phyloP scores from a whole-genome alignment of 2,888 invertebrate species.

The Dyspetes luteomarginatus region DNA sequence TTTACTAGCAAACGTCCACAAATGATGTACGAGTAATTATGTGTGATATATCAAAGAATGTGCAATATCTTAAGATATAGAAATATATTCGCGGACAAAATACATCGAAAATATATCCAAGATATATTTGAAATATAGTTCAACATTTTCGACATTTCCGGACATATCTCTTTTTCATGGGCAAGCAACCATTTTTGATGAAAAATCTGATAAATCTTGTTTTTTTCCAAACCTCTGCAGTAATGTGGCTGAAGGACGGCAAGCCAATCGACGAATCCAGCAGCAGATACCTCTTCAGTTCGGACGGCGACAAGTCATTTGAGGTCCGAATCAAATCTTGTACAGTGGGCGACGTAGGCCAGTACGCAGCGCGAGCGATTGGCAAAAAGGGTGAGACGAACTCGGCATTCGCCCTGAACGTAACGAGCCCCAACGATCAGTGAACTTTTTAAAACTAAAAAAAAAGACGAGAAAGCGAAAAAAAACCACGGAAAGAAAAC shows the following conservation, averaged over 20 bases:
- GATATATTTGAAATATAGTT: no score
- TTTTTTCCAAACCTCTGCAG: constrained; percentile 74
- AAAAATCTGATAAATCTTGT: not conserved
- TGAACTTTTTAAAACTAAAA: constrained; percentile 73
- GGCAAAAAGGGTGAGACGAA: constrained; percentile 93
- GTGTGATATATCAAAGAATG: no score
- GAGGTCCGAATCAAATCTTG: constrained; percentile 91
- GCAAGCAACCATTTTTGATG: no score
- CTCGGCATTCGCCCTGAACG: constrained; percentile 94
- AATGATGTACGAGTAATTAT: no score
- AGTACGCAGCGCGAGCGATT: constrained; percentile 93
- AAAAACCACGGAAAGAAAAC: not conserved
- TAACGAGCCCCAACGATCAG: constrained; percentile 85
- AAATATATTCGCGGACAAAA: no score
- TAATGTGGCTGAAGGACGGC: constrained; percentile 95
- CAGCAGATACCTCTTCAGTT: constrained; percentile 91
- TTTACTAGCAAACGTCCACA: no score
- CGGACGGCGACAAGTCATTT: constrained; percentile 92
- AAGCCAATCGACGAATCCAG: constrained; percentile 93
- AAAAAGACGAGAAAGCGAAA: no score
- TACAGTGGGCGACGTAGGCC: constrained; percentile 91
- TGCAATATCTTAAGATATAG: no score
- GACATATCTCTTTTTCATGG: no score
- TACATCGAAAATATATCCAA: no score
- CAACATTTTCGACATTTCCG: no score